A percentile compares a stretch with the other conserved stretches of the same genome.
Evolutionary conservation across 2,797 vertebrate species (phyloP).

Genomic region (Champsocephalus esox): DNA sequence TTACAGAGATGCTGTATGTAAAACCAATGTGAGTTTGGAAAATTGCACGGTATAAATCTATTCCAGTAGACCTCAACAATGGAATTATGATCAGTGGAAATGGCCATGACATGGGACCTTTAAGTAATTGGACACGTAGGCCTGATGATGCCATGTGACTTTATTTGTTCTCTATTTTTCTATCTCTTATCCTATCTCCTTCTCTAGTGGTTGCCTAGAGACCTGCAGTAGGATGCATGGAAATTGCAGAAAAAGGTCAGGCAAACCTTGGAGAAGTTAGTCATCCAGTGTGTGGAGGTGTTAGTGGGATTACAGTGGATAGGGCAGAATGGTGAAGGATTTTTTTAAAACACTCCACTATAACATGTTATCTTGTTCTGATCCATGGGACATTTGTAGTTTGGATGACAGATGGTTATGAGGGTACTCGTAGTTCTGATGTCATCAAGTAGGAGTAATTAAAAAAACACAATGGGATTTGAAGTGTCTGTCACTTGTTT

Average conservation of each 20-base stretch:
- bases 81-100: no score
- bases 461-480: conserved; percentile 15
- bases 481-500: not conserved
- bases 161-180: conserved; percentile 55
- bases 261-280: conserved; percentile 80
- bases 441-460: conserved; percentile 23
- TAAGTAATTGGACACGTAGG: conserved; percentile 48
- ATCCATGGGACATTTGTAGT: not conserved
- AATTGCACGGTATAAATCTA: no score
- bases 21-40: no score
- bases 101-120: no score
- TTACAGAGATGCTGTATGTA: no score
- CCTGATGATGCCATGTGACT: conserved; percentile 57
- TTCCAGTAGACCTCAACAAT: no score
- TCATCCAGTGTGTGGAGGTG: conserved; percentile 77
- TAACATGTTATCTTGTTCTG: conserved; percentile 18
- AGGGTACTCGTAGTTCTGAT: not conserved
- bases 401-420: not conserved
- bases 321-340: conserved; percentile 35
- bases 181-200: conserved; percentile 41
- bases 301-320: conserved; percentile 52
- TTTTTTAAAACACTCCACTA: conserved; percentile 45
- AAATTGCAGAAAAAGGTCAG: conserved; percentile 80
- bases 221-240: conserved; percentile 76
- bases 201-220: conserved; percentile 77